phyloP scores from a whole-genome alignment of 1,140 invertebrate genomes.

The Prorops nasuta region DNA sequence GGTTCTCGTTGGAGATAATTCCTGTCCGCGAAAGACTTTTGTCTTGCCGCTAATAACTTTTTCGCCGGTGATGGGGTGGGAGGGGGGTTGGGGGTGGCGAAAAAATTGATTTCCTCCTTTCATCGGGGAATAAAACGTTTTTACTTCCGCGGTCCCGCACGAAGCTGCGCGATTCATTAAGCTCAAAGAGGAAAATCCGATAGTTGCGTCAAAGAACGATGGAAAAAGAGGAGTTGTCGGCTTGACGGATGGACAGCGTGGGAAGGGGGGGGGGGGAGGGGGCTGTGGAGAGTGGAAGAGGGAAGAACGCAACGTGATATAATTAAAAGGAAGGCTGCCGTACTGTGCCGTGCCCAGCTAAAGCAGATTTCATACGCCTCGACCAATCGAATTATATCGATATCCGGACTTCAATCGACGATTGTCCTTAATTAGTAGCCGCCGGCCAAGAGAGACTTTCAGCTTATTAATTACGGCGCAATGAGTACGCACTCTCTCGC shows the following conservation, averaged over 20 bases:
- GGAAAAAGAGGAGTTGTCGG: not conserved
- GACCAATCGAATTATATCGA: not conserved
- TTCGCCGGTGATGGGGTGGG: conserved; percentile 6
- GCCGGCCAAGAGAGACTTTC: no score
- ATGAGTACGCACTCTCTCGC: no score
- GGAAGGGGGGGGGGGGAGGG: no score
- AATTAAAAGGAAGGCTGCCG: conserved; percentile 10
- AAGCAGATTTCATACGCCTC: no score
- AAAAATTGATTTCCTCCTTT: conserved; percentile 22
- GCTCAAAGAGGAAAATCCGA: conserved; percentile 19
- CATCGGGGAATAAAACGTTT: no score
- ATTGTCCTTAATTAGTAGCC: conserved; percentile 1
- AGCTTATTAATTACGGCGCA: no score
- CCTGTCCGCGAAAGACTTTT: conserved; percentile 23
- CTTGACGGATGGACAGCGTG: no score
- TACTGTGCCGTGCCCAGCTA: not conserved
- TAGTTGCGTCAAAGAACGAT: conserved; percentile 11
- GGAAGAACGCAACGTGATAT: not conserved
- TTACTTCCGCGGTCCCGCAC: not conserved
- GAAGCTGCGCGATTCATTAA: conserved; percentile 9
- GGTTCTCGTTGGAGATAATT: conserved; percentile 17
- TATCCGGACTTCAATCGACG: not conserved
- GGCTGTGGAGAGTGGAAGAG: not conserved
- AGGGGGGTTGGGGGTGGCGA: not conserved
- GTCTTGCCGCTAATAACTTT: conserved; percentile 31